A percentile compares a stretch with the other conserved stretches of the same genome.
Conservation (phyloP, 1,140 invertebrate genomes). For the Sarcophaga bullata region DNA sequence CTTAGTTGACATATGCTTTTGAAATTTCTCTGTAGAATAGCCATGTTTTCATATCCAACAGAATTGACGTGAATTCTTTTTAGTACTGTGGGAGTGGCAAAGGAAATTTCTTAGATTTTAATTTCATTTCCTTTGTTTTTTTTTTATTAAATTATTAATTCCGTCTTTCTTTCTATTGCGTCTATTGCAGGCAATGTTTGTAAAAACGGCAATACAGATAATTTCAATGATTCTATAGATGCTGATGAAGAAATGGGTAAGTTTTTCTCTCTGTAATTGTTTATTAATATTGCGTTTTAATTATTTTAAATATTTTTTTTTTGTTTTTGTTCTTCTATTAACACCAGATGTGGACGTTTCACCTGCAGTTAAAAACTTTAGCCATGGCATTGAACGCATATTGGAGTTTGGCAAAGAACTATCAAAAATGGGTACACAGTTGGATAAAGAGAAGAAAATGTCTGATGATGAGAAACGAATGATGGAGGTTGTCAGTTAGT, state of each 20-base stretch:
- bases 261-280: constrained; percentile 41
- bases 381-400: constrained; percentile 88
- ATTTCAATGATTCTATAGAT: constrained; percentile 59
- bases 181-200: constrained; percentile 54
- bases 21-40: too few relatives aligned
- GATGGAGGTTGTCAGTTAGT: constrained; percentile 76
- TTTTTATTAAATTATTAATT: background rate
- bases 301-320: background rate
- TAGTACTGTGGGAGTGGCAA: too few relatives aligned
- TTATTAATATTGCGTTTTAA: background rate
- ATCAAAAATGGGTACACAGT: constrained; percentile 87
- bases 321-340: too few relatives aligned
- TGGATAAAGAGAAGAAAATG: constrained; percentile 84
- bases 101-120: too few relatives aligned
- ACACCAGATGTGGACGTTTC: constrained; percentile 67
- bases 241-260: constrained; percentile 76
- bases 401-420: constrained; percentile 93
- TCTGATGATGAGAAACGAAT: constrained; percentile 92
- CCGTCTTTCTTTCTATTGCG: background rate
- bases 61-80: too few relatives aligned
- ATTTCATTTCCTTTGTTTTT: background rate
- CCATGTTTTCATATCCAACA: too few relatives aligned
- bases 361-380: constrained; percentile 72
- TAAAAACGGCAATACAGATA: constrained; percentile 72
- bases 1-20: too few relatives aligned